Base-by-base conservation (phyloP, 2,113 vertebrate genomes). In the Phylloscopus whistleri region DNA sequence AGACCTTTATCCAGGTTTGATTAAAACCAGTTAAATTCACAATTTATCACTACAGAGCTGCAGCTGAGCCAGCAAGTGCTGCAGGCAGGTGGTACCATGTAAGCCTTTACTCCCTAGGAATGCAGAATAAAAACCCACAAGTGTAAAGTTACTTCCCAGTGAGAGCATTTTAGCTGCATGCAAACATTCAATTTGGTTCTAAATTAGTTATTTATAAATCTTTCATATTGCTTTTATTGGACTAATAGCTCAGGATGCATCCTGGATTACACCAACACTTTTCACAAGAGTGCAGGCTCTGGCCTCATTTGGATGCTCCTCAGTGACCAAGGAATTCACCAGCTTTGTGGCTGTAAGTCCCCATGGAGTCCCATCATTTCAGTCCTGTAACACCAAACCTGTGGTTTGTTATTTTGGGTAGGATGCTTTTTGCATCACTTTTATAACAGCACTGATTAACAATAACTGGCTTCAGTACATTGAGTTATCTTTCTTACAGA, bases 291-390 rank as follows among this genome's bases (percentile, higher is more conserved):
- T 24, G 51, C 46, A 53, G 68, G 30, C 48, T 74, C 33, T 52
- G 77, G 35, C 28, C 22, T 44, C 27, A 30, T 74, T 31, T 12
- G 33, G 30, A 8, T 72, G 15, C 9, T 85, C 48, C 52, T 82
- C 70, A 59, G 39, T 16, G 66, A 70, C 10, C 2, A 1, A 64
- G 39, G 62, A 83, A 59, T 37, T 55, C 6, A 2, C 41, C 37
- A 31, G 13, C 23, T 60, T 48, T 60, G 67, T 4, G 18, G 17
- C 3, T 76, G 1, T 23, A 20, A 60, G 39, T 67, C 41, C 49
- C 51, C 0, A 0, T 18, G 35, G 37, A 53, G 72, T 17, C 14
- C 3, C 26, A 9, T 30, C 2, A 7, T 26, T 78, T 60, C 33
- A 22, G 66, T 46, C 51, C 83, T 39, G 9, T 16, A 67, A 48